Percentiles rank a stretch among this genome's conserved stretches.
These are phyloP conservation scores for Drosophila koepferae DNA, from an alignment of 2,888 invertebrate species.

Conservation along the genomic window DNA sequence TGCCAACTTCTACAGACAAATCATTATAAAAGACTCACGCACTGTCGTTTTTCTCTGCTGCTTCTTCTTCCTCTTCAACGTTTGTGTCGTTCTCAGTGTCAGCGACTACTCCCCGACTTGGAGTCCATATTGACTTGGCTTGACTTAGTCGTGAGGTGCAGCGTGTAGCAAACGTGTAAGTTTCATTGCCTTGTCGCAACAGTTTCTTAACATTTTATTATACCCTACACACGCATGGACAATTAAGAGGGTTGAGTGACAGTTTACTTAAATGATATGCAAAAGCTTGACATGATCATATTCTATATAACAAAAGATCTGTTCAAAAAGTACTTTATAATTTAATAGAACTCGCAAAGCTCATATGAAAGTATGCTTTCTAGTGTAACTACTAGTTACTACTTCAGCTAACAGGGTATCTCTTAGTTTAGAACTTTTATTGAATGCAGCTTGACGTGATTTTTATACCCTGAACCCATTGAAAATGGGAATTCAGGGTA, in stretches of 20 bases:
- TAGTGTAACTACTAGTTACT: not conserved
- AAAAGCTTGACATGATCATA: not conserved
- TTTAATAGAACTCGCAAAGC: too few relatives aligned
- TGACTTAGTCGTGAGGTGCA: slow-evolving; percentile 58
- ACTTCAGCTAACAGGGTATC: slow-evolving; percentile 26
- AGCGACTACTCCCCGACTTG: slow-evolving; percentile 12
- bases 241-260: slow-evolving; percentile 6
- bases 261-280: not conserved
- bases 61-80: slow-evolving; percentile 19
- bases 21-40: slow-evolving; percentile 67
- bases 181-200: slow-evolving; percentile 54
- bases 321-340: not conserved
- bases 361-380: not conserved
- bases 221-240: slow-evolving; percentile 29
- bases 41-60: slow-evolving; percentile 25
- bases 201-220: slow-evolving; percentile 18
- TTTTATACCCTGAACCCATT: too few relatives aligned
- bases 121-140: slow-evolving; percentile 19
- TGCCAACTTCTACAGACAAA: slow-evolving; percentile 56
- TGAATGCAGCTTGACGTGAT: not conserved
- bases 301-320: not conserved
- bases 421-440: not conserved
- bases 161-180: slow-evolving; percentile 62
- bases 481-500: too few relatives aligned
- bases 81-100: slow-evolving; percentile 45